Evolutionary conservation across 1,140 invertebrate genomes (phyloP).

Genomic region (Ceratitis capitata): DNA sequence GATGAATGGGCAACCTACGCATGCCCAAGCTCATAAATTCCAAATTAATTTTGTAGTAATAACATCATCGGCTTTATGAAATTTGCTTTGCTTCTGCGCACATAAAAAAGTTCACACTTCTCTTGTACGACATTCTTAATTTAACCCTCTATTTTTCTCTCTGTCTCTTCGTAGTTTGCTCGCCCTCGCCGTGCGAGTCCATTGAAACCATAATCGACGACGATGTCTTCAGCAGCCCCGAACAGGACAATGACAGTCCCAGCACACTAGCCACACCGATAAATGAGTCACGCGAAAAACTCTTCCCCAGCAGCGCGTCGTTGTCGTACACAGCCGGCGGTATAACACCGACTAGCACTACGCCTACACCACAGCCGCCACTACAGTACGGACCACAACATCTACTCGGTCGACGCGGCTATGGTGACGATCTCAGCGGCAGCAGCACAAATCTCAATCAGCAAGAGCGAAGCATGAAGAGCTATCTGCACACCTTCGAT

Average conservation of each 20-base stretch:
- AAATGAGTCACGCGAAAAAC: slow-evolving; percentile 60
- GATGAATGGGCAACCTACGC: no score
- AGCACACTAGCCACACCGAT: slow-evolving; percentile 57
- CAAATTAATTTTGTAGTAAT: no score
- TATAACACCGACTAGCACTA: slow-evolving; percentile 50
- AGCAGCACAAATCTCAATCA: slow-evolving; percentile 47
- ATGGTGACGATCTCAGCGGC: slow-evolving; percentile 59
- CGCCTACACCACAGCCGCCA: slow-evolving; percentile 42
- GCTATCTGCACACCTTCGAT: slow-evolving; percentile 69
- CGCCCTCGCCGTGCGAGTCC: slow-evolving; percentile 79
- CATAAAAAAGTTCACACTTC: background rate
- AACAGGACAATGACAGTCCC: slow-evolving; percentile 48
- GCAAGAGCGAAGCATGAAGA: slow-evolving; percentile 61
- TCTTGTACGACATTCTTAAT: no score
- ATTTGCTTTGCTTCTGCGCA: background rate
- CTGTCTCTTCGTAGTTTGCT: slow-evolving; percentile 68
- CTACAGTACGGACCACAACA: slow-evolving; percentile 49
- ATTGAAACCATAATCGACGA: slow-evolving; percentile 71
- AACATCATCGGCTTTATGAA: no score
- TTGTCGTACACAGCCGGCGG: slow-evolving; percentile 17
- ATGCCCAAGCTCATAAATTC: no score
- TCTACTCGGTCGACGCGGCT: slow-evolving; percentile 52
- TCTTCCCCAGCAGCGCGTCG: slow-evolving; percentile 47
- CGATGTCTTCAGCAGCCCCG: slow-evolving; percentile 61
- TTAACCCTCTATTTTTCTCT: no score